Conservation (phyloP, 1,140 invertebrate species). For the Heliconius nattereri region DNA sequence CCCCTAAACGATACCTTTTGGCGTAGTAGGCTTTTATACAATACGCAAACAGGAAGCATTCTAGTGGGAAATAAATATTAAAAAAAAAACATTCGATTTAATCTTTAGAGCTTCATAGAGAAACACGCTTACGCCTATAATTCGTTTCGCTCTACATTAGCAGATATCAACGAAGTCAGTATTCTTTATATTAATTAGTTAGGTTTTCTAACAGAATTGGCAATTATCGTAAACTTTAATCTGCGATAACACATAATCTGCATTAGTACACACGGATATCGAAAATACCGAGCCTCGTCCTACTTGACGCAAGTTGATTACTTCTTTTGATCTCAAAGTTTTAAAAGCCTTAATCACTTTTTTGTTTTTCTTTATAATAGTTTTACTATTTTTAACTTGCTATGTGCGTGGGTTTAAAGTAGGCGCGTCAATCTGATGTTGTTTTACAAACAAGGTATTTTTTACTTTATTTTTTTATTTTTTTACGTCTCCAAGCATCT, state of each 20-base stretch:
- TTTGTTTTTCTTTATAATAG: conserved; percentile 9
- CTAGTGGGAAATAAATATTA: conserved; percentile 47
- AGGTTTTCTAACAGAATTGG: conserved; percentile 54
- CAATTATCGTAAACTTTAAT: conserved; percentile 71
- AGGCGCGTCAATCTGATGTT: background rate
- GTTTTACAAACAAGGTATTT: background rate
- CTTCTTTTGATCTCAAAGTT: conserved; percentile 4
- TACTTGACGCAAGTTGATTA: background rate
- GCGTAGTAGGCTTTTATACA: conserved; percentile 36
- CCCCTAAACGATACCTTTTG: conserved; percentile 42
- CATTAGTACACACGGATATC: conserved; percentile 50
- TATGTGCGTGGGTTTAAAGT: conserved; percentile 1
- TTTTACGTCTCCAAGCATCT: background rate
- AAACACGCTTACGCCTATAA: conserved; percentile 44
- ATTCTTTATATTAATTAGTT: conserved; percentile 39
- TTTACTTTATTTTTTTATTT: background rate
- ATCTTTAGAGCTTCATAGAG: conserved; percentile 48
- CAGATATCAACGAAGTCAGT: background rate
- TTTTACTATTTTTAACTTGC: conserved; percentile 6
- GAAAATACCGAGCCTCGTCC: conserved; percentile 6
- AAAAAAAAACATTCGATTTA: conserved; percentile 40
- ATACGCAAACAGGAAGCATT: conserved; percentile 58
- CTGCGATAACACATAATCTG: conserved; percentile 59
- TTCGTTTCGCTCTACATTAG: conserved; percentile 6
- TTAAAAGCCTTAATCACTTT: conserved; percentile 7